Conservation (phyloP, 2,113 vertebrate genomes). For the Gopherus flavomarginatus region DNA sequence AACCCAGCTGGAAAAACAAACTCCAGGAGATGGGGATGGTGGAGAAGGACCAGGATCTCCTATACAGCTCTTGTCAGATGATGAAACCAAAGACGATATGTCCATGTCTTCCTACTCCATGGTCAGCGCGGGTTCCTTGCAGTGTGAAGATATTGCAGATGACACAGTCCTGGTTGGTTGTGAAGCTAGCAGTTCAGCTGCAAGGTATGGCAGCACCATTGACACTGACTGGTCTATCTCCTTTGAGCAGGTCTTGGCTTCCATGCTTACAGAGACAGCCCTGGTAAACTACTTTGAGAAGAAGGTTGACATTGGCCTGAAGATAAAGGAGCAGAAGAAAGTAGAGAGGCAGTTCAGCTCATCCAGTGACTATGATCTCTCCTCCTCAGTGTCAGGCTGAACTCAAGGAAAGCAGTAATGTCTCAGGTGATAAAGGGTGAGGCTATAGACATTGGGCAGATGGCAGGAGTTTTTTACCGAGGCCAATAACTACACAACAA, state of each 20-base stretch:
- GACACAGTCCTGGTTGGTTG: conserved; percentile 89
- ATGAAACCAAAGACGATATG: conserved; percentile 91
- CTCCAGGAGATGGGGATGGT: conserved; percentile 66
- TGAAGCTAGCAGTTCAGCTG: conserved; percentile 65
- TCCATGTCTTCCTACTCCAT: conserved; percentile 95
- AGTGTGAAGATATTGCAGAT: conserved; percentile 90
- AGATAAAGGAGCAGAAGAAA: conserved; percentile 89
- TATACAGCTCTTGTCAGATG: conserved; percentile 80
- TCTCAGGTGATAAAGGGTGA: conserved; percentile 21
- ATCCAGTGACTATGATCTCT: conserved; percentile 89
- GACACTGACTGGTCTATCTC: conserved; percentile 95
- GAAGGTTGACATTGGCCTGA: conserved; percentile 84
- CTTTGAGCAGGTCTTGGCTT: conserved; percentile 97
- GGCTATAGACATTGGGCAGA: conserved; percentile 33
- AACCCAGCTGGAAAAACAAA: conserved; percentile 69
- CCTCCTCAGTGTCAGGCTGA: conserved; percentile 82
- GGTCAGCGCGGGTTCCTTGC: conserved; percentile 90
- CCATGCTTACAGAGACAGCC: conserved; percentile 91
- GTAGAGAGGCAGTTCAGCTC: conserved; percentile 92
- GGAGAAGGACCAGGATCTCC: conserved; percentile 76
- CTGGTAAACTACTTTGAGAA: conserved; percentile 97
- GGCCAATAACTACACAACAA: conserved; percentile 52
- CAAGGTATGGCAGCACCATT: conserved; percentile 80
- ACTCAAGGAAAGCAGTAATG: not conserved
- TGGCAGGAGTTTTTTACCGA: conserved; percentile 52